Conservation (phyloP, 37 sponge, comb jelly and placozoan species). For the Bolinopsis microptera region DNA sequence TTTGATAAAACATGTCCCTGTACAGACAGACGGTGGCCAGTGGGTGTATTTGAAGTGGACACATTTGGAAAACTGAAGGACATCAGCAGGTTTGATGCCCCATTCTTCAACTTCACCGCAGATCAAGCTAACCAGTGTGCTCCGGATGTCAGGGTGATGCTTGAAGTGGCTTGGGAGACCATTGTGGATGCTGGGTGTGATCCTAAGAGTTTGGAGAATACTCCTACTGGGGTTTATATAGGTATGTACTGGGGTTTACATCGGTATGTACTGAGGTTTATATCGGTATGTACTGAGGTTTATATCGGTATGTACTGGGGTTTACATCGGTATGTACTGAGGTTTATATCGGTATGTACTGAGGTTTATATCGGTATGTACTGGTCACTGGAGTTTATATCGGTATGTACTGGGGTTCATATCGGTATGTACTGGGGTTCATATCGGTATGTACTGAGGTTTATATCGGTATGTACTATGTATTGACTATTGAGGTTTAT, state of each 20-base stretch:
- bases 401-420: not conserved
- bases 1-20: not conserved
- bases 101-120: conserved; percentile 14
- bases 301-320: no score
- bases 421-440: not conserved
- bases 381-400: no score
- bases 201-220: conserved; percentile 15
- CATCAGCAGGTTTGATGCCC: conserved; percentile 44
- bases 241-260: no score
- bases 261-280: no score
- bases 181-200: conserved; percentile 67
- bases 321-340: no score
- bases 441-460: not conserved
- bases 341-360: no score
- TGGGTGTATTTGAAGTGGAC: conserved; percentile 51
- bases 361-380: no score
- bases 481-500: no score
- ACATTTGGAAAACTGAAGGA: conserved; percentile 58
- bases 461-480: no score
- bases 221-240: conserved; percentile 60
- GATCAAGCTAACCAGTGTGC: conserved; percentile 57
- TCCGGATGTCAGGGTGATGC: conserved; percentile 66
- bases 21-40: conserved; percentile 63
- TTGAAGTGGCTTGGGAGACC: conserved; percentile 70
- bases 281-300: no score